Evolutionary conservation across 1,140 invertebrate genomes (phyloP), one percentile per base, ranked within the genome.

Genomic region (Drosophila varians): DNA sequence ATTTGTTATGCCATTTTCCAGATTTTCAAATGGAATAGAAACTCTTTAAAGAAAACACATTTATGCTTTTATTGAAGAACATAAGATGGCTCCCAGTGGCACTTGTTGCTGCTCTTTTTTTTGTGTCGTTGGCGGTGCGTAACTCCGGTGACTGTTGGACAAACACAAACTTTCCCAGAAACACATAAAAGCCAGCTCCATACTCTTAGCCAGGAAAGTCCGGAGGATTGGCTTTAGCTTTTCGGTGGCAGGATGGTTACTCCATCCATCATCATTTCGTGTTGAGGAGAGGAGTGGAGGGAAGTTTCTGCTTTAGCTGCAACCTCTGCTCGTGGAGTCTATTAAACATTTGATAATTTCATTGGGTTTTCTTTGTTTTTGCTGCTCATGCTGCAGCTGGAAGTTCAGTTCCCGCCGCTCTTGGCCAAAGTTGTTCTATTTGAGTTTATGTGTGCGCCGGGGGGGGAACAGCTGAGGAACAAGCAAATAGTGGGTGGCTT

Each of bases 331-430:
- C 49, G 61, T 56, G 64, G 75, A 76, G 72, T 86, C 76, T 80
- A 86, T 84, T 80, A 84, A 84, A 80, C 61, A 84, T 86, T 84
- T 86, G 80, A 86, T 87, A 87, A 86, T 86, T 86, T 86, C 54
- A 87, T 80, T 87, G 36, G 61, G 51, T 43, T 54, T 23, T 61
- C 56, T 62, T 70, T 70, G 51, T 64, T 70, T 74, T 52, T 38
- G 65, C 55, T 51, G 64, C 42, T 43, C 54, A 19, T 49, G 38
- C 65, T 42, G 60, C 43, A 49, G 18, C 62, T 19, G 26, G 16
- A 64, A 46, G 28, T 46, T 49, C 42, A 6, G 28, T 46, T 49
- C 42, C 4, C 25, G 9, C 38, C 16, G 6, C 38, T 16, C 11
- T 40, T 51, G 23, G 58, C 42, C 55, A 60, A 78, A 78, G 74